Conservation (phyloP, 92 coral and sea anemone species). For the Actinernus sp. region DNA sequence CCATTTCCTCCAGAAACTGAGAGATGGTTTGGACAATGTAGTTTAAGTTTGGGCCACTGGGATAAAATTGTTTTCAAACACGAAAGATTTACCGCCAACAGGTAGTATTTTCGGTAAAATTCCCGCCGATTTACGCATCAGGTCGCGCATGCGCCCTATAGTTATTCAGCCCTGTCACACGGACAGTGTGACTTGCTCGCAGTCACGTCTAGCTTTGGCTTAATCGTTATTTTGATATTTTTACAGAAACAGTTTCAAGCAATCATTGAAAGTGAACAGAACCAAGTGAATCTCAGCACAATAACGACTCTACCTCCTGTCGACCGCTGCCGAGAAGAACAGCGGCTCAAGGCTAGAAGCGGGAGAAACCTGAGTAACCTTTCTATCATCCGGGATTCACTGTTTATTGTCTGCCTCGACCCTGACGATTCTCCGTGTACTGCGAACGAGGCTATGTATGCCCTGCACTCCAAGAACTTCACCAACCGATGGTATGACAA, state of each 20-base stretch:
- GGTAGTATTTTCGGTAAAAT: too few species aligned
- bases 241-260: slow-evolving; percentile 43
- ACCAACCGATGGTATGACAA: slow-evolving; percentile 84
- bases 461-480: slow-evolving; percentile 70
- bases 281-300: background rate
- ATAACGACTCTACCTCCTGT: slow-evolving; percentile 64
- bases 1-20: too few species aligned
- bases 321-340: slow-evolving; percentile 63
- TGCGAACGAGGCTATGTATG: slow-evolving; percentile 76
- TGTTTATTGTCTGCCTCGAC: slow-evolving; percentile 72
- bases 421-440: slow-evolving; percentile 60
- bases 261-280: slow-evolving; percentile 22
- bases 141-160: too few species aligned
- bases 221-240: too few species aligned
- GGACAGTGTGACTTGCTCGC: too few species aligned
- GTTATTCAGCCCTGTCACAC: too few species aligned
- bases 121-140: too few species aligned
- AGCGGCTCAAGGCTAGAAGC: slow-evolving; percentile 56
- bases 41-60: too few species aligned
- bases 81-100: too few species aligned
- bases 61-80: too few species aligned
- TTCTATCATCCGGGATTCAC: slow-evolving; percentile 63
- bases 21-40: too few species aligned
- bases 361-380: slow-evolving; percentile 49
- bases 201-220: too few species aligned